Evolutionary conservation across 2,888 invertebrate genomes (phyloP), one percentile per base, ranked within the genome.

Genomic region (Asteroscopus sphinx): DNA sequence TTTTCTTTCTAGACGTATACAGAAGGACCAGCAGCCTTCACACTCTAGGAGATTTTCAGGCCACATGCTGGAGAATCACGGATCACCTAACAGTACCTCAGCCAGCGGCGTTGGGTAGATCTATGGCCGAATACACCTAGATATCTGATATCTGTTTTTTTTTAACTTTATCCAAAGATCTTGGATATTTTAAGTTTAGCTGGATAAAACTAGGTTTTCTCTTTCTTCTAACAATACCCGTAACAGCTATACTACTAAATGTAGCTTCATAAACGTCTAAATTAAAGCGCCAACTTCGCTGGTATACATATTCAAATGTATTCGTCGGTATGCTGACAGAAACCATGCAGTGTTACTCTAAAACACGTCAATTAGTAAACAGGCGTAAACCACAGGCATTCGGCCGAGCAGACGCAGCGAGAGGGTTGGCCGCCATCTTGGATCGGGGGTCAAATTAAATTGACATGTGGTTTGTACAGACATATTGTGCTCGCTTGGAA

Each of bases 401-500:
- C 81, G 81, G 84, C 78, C 75, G 84, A 83, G 78, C 80, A 80
- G 80, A 79, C 81, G 79, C 81, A 76, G 77, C 76, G 63, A 82
- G 85, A 85, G 90, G 91, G 89, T 81, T 69, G 79, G 80, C 86
- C 82, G 92, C 93, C 93, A 93, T 93, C 90, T 93, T 93, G 91
- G 69, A 88, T 90, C 79, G 85, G 85, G 92, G 91, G 90, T 92
- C 92, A 92, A 92, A 92, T 94, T 92, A 91, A 93, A 92, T 93
- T 92, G 92, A 91, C 91, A 89, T 91, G 91, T 89, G 93, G 92
- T 90, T 89, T 88, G 83, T 85, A 85, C 89, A 88, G 87, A 88
- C 91, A 89, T 88, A 92, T 92, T 90, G 92, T 92, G 77, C 85
- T 81, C 85, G 83, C 80, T 82, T 83, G 78, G 80, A 74, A 81